Conservation (phyloP, 2,113 vertebrate species). For the Psilopsiagon aurifrons region DNA sequence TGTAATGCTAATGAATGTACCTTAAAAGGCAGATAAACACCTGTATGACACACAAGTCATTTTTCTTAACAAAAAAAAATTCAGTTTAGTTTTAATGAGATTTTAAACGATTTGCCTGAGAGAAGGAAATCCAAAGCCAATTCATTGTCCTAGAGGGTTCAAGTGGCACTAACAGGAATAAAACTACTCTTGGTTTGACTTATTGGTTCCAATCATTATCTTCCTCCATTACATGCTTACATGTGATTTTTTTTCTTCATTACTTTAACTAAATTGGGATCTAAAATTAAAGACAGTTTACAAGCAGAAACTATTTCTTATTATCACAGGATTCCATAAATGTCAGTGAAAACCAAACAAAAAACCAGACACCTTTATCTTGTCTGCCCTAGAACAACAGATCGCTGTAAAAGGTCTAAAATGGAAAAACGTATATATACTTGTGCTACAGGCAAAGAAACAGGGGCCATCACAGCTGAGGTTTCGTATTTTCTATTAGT, state of each 20-base stretch:
- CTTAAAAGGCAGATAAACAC: background rate
- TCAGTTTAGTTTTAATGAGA: background rate
- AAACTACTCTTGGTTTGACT: background rate
- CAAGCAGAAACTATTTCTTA: background rate
- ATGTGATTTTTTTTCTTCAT: background rate
- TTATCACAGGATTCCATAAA: background rate
- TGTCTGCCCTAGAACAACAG: background rate
- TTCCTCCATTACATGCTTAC: background rate
- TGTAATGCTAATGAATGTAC: background rate
- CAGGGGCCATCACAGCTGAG: background rate
- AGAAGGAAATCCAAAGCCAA: background rate
- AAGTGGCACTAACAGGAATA: background rate
- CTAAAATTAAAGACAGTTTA: background rate
- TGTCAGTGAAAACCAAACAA: background rate
- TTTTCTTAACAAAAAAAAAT: background rate
- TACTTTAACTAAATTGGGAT: background rate
- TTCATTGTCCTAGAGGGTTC: background rate
- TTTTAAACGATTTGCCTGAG: background rate
- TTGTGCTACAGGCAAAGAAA: background rate
- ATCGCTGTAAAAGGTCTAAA: background rate
- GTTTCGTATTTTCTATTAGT: background rate
- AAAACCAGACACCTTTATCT: background rate
- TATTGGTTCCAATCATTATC: background rate
- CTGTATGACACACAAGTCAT: rapidly evolving
- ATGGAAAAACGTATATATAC: background rate